phyloP scores from a whole-genome alignment of 2,888 invertebrate species.

The Notocelia uddmanniana region DNA sequence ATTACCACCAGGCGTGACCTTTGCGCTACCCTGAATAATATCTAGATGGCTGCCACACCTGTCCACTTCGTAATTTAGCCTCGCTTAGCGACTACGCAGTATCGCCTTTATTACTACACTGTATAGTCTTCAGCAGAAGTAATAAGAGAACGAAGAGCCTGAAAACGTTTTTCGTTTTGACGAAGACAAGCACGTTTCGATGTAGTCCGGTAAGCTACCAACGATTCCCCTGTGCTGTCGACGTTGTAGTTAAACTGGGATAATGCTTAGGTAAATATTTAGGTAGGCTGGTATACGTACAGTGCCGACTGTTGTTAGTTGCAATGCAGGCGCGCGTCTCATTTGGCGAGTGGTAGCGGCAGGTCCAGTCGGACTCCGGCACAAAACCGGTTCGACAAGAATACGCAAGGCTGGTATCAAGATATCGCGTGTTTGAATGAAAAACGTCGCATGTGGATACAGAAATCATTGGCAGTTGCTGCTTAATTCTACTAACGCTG shows the following conservation, averaged over 20 bases:
- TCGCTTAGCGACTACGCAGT: constrained; percentile 36
- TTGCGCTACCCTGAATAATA: constrained; percentile 58
- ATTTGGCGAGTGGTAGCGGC: constrained; percentile 76
- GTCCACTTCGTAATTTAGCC: constrained; percentile 51
- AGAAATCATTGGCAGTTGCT: constrained; percentile 6
- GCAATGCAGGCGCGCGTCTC: constrained; percentile 75
- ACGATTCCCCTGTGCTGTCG: neutral
- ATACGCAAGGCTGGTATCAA: constrained; percentile 60
- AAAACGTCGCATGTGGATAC: constrained; percentile 18
- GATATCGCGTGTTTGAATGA: constrained; percentile 19
- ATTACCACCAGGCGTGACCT: constrained; percentile 69
- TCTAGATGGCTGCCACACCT: constrained; percentile 64
- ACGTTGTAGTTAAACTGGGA: neutral
- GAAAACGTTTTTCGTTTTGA: neutral
- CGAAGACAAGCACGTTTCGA: neutral
- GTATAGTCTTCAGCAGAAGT: neutral
- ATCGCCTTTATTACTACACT: neutral
- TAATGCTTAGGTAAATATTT: constrained; percentile 11
- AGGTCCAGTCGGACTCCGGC: constrained; percentile 79
- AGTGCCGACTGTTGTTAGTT: constrained; percentile 65
- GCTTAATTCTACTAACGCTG: constrained; percentile 2
- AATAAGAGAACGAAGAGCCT: neutral
- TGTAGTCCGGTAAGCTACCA: neutral
- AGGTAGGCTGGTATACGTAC: constrained; percentile 56
- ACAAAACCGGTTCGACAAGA: constrained; percentile 82